Evolutionary conservation across 2,888 invertebrate genomes (phyloP), one percentile per base, ranked within the genome.

Genomic region (Platynereis dumerilii): DNA sequence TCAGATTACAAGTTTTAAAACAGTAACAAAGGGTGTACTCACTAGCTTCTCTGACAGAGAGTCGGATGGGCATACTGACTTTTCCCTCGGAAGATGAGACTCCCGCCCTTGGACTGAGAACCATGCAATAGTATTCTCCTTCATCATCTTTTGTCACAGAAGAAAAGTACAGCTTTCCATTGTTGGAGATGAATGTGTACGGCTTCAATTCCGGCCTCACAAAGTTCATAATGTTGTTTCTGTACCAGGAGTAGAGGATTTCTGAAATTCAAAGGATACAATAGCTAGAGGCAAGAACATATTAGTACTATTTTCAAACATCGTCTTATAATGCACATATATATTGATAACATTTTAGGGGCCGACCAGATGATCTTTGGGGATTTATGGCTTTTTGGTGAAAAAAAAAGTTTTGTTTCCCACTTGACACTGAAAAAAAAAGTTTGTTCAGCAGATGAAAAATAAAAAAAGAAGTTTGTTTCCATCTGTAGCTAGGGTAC

Each of bases 81-180:
- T 72, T 76, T 48, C 73, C 72, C 15, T 71, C 73, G 1, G 72
- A 68, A 29, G 77, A 69, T 2, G 73, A 73, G 1, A 75, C 75
- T 60, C 76, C 77, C 7, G 64, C 54, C 12, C 52, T 28, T 15
- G 73, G 73, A 12, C 63, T 58, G 22, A 67, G 60, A 42, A 75
- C 73, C 39, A 70, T 29, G 53, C 76, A 76, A 66, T 67, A 74
- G 69, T 82, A 83, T 17, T 64, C 61, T 0, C 77, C 81, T 10
- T 71, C 69, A 56, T 83, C 82, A 62, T 94, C 93, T 29, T 90
- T 90, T 85, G 96, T 96, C 75, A 97, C 87, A 7, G 94, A 92
- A 24, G 96, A 94, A 81, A 97, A 96, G 80, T 97, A 97, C 20
- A 97, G 87, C 17, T 95, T 92, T 53, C 96, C 96, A 86, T 96